Base-by-base conservation (phyloP, 2,113 vertebrate genomes). In the Sminthopsis crassicaudata region DNA sequence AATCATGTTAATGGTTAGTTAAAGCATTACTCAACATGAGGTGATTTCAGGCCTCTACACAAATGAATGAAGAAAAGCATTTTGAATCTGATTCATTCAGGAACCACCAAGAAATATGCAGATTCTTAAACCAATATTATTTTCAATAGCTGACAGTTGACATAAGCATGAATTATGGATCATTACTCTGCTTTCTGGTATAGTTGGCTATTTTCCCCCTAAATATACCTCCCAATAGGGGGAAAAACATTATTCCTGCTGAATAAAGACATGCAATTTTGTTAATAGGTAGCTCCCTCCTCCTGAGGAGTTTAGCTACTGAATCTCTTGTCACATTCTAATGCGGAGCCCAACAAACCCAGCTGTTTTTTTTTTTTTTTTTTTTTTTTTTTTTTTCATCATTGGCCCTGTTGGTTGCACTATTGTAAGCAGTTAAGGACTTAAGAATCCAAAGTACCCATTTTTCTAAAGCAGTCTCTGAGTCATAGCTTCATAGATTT, bases 1-100 rank as follows among this genome's bases (percentile, higher is more conserved):
- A 96, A 91, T 97, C n/a, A 96, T 60, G 88, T 48, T 95, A 96
- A 95, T 96, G 88, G n/a, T 90, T 95, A 93, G 55, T 89, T 95
- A 95, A 94, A 95, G 46, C 27, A 94, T 95, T 92, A 92, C 50
- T 95, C 46, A 89, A 50, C 16, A 48, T 95, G 60, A 89, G 30
- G 7, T 89, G 95, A 89, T 96, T 96, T 95, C 26, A 96, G 67
- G 89, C 88, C 91, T 42, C 92, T 52, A 90, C 95, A 92, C 23
- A 95, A 96, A 96, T 46, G 14, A 10, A 0, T 57, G 95, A 95
- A 91, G 1, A 95, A 67, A 92, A 60, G 0, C 54, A 92, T 95
- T 96, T 51, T 97, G 26, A 95, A 42, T 91, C 57, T 90, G 48
- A 95, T 1, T n/a, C 22, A 90, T 1, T 91, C 53, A 92, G 60